Conservation (phyloP, 2,797 vertebrate species). For the Gobionotothen gibberifrons region DNA sequence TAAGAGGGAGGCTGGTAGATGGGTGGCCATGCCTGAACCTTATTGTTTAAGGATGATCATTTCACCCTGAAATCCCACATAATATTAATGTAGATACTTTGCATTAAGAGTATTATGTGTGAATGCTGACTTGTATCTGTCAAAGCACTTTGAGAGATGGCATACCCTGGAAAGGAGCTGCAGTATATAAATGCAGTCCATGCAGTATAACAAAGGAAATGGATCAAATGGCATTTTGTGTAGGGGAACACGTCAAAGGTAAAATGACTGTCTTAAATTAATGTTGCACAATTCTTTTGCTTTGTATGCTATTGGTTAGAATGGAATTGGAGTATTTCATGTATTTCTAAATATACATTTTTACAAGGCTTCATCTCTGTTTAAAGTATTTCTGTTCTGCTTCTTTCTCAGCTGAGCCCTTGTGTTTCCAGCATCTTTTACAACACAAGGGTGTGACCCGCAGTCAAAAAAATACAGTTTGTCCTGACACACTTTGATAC, state of each 20-base stretch:
- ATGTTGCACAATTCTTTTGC: no score
- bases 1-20: background rate
- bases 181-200: no score
- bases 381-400: conserved; percentile 19
- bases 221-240: background rate
- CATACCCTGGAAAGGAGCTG: no score
- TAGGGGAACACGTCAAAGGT: no score
- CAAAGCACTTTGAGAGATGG: no score
- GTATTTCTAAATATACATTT: background rate
- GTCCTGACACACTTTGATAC: conserved; percentile 40
- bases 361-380: background rate
- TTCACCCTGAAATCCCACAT: background rate
- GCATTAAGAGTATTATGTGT: no score
- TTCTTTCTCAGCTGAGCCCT: conserved; percentile 29
- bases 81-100: background rate
- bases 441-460: conserved; percentile 52
- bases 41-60: background rate
- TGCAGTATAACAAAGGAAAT: no score
- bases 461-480: conserved; percentile 29
- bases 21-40: background rate
- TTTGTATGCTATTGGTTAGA: background rate
- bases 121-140: no score
- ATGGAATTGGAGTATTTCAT: background rate
- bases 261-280: no score
- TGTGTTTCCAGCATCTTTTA: conserved; percentile 21